Conservation (phyloP, 2,888 invertebrate genomes). For the Synergus laeviventris region DNA sequence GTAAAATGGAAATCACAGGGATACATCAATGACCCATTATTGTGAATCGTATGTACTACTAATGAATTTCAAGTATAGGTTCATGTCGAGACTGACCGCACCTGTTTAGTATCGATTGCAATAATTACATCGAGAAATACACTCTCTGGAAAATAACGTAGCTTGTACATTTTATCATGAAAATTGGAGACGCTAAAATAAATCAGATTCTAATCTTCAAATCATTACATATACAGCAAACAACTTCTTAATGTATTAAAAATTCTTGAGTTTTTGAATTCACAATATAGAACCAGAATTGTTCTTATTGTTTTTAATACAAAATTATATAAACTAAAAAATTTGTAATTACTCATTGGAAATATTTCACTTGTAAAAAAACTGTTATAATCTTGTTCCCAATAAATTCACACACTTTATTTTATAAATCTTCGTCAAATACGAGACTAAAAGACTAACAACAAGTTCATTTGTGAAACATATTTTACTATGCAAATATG, state of each 20-base stretch:
- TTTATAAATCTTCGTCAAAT: neutral
- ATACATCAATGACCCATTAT: neutral
- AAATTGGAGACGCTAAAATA: neutral
- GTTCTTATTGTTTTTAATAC: too few relatives aligned
- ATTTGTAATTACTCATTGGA: neutral
- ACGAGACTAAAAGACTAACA: neutral
- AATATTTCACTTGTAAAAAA: neutral
- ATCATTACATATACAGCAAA: neutral
- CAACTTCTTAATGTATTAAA: neutral
- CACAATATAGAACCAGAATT: too few relatives aligned
- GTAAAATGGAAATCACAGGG: neutral
- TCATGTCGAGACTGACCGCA: slow-evolving; percentile 19
- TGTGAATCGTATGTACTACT: slow-evolving; percentile 4
- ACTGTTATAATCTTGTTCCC: neutral
- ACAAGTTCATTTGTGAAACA: neutral
- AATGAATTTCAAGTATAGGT: slow-evolving; percentile 13
- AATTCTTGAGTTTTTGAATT: neutral
- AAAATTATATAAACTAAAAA: too few relatives aligned
- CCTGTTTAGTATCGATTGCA: slow-evolving; percentile 38
- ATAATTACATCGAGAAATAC: slow-evolving; percentile 10
- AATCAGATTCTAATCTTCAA: neutral
- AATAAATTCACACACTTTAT: neutral
- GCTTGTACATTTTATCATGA: neutral
- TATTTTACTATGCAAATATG: slow-evolving; percentile 1
- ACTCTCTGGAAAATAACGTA: neutral